A percentile compares a stretch with the other conserved stretches of the same genome.
Evolutionary conservation across 2,113 vertebrate species (phyloP).

Genomic region (Lagopus muta): DNA sequence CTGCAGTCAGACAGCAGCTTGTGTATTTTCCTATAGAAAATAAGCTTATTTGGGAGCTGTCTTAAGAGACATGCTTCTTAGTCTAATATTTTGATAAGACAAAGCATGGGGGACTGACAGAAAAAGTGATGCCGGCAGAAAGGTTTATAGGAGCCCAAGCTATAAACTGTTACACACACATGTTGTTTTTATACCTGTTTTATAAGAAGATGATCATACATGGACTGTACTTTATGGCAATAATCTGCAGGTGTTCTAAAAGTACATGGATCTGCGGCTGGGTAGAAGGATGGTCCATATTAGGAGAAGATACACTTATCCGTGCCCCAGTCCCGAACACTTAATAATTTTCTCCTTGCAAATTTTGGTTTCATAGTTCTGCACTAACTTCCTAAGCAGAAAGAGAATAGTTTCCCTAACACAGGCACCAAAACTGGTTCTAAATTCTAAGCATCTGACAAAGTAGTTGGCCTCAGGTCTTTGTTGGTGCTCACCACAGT

Average conservation of each 20-base stretch:
- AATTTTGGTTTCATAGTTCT: neutral
- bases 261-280: neutral
- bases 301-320: neutral
- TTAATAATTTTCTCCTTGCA: neutral
- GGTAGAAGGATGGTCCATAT: neutral
- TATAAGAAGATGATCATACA: neutral
- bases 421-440: neutral
- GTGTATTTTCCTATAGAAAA: neutral
- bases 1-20: neutral
- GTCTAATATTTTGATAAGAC: neutral
- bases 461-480: neutral
- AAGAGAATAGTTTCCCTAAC: neutral
- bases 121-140: neutral
- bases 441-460: neutral
- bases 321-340: neutral
- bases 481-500: neutral
- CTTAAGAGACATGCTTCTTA: neutral
- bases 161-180: neutral
- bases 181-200: neutral
- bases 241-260: neutral
- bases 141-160: neutral
- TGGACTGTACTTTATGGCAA: neutral
- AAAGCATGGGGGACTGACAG: neutral
- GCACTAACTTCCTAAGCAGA: neutral
- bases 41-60: neutral